phyloP scores from a whole-genome alignment of 2,888 invertebrate genomes.

The Catonia carolina region DNA sequence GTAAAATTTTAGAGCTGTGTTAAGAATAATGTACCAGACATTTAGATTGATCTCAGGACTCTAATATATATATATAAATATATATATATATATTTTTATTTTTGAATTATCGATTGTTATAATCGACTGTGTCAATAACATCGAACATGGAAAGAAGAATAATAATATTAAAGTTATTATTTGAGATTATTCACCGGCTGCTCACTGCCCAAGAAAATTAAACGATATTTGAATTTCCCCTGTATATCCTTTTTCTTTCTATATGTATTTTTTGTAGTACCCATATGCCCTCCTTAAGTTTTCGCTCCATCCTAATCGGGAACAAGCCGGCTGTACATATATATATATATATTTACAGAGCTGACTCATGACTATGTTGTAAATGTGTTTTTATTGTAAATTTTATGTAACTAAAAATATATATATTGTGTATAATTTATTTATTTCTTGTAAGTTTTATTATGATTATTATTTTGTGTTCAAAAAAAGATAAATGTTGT shows the following conservation, averaged over 20 bases:
- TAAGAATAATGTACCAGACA: slow-evolving; percentile 7
- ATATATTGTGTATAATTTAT: slow-evolving; percentile 26
- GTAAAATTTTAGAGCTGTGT: neutral
- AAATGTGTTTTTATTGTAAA: slow-evolving; percentile 22
- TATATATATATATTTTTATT: too few relatives aligned
- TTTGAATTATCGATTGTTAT: too few relatives aligned
- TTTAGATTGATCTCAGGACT: slow-evolving; percentile 27
- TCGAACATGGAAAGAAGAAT: too few relatives aligned
- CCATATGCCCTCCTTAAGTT: neutral
- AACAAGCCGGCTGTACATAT: slow-evolving; percentile 9
- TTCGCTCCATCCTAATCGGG: neutral
- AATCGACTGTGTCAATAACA: too few relatives aligned
- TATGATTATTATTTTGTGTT: slow-evolving; percentile 16
- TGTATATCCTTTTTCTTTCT: neutral
- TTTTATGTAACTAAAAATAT: slow-evolving; percentile 20
- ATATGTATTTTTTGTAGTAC: neutral
- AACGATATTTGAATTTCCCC: neutral
- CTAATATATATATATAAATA: slow-evolving; percentile 7
- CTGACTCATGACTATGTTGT: slow-evolving; percentile 15
- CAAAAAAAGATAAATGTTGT: slow-evolving; percentile 9
- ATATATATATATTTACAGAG: neutral
- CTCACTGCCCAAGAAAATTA: slow-evolving; percentile 17
- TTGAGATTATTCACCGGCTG: slow-evolving; percentile 12
- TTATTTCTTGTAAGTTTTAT: slow-evolving; percentile 20
- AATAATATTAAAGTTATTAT: too few relatives aligned